A percentile compares a stretch with the other conserved stretches of the same genome.
Evolutionary conservation across 2,888 invertebrate genomes (phyloP).

Genomic region (Amblyjoppa fuscipennis): DNA sequence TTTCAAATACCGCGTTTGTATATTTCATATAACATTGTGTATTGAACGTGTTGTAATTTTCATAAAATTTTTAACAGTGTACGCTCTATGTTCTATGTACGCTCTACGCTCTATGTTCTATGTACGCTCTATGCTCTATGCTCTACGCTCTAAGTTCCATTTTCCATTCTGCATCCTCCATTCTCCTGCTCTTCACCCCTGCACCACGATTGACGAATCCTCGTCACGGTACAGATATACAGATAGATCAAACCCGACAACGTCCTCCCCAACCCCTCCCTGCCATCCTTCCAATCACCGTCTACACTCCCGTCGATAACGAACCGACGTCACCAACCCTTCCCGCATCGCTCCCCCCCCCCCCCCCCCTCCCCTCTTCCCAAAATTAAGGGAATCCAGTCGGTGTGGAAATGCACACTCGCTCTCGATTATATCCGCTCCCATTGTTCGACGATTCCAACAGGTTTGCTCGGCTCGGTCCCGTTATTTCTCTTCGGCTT

Average conservation of each 20-base stretch:
- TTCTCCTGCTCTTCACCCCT: slow-evolving; percentile 12
- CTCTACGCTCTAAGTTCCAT: too few species aligned
- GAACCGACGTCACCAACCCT: slow-evolving; percentile 60
- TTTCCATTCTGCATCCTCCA: background rate
- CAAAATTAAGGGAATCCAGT: slow-evolving; percentile 78
- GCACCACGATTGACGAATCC: slow-evolving; percentile 9
- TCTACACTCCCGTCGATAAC: slow-evolving; percentile 73
- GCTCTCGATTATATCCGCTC: slow-evolving; percentile 52
- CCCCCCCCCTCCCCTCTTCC: slow-evolving; percentile 50
- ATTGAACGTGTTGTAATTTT: too few species aligned
- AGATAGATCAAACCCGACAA: background rate
- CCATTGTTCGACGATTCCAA: slow-evolving; percentile 64
- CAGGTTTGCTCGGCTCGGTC: slow-evolving; percentile 52
- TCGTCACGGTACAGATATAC: slow-evolving; percentile 1
- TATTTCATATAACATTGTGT: too few species aligned
- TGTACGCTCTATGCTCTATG: too few species aligned
- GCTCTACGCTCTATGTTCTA: background rate
- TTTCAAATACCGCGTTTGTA: too few species aligned
- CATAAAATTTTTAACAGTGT: too few species aligned
- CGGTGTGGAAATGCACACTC: slow-evolving; percentile 72
- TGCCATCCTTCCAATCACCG: slow-evolving; percentile 73
- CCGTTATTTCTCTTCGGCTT: slow-evolving; percentile 13
- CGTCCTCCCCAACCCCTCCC: slow-evolving; percentile 52
- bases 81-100: too few species aligned
- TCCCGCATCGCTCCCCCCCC: slow-evolving; percentile 3